phyloP scores from a whole-genome alignment of 92 coral and sea anemone genomes.

The Bergia sp. region DNA sequence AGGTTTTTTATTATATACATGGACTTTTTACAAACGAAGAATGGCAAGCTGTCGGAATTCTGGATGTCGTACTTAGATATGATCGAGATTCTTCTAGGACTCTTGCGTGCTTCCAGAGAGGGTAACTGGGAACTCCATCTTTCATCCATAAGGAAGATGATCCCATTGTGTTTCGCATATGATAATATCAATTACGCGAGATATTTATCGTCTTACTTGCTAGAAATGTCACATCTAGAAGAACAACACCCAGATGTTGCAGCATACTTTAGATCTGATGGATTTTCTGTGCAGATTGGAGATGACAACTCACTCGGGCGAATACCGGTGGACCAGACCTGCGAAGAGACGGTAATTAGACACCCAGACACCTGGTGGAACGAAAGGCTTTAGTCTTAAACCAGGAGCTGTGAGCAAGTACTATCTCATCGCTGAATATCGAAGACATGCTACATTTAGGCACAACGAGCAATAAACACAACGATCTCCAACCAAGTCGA shows the following conservation, averaged over 20 bases:
- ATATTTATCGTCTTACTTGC: constrained; percentile 45
- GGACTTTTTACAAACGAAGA: constrained; percentile 12
- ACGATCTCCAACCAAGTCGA: too few species aligned
- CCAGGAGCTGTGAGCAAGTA: constrained; percentile 61
- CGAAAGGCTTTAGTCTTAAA: constrained; percentile 60
- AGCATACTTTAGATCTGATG: constrained; percentile 48
- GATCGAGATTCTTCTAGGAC: constrained; percentile 33
- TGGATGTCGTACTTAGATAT: constrained; percentile 49
- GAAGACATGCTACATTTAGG: not conserved
- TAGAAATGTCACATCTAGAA: constrained; percentile 58
- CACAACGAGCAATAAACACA: not conserved
- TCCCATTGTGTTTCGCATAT: constrained; percentile 55
- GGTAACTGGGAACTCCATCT: constrained; percentile 56
- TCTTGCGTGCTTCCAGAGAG: constrained; percentile 49
- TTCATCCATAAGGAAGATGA: constrained; percentile 36
- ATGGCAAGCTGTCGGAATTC: constrained; percentile 48
- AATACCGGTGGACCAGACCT: constrained; percentile 61
- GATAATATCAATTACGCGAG: constrained; percentile 48
- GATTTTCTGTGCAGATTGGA: constrained; percentile 53
- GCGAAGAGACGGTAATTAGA: constrained; percentile 63
- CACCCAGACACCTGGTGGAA: constrained; percentile 61
- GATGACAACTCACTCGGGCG: constrained; percentile 39
- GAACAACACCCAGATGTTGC: constrained; percentile 51
- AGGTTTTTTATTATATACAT: not conserved
- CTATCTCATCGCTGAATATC: constrained; percentile 52